Evolutionary conservation across 2,797 vertebrate genomes (phyloP), one percentile per base, ranked within the genome.

Genomic region (Petrocephalus sullivani): DNA sequence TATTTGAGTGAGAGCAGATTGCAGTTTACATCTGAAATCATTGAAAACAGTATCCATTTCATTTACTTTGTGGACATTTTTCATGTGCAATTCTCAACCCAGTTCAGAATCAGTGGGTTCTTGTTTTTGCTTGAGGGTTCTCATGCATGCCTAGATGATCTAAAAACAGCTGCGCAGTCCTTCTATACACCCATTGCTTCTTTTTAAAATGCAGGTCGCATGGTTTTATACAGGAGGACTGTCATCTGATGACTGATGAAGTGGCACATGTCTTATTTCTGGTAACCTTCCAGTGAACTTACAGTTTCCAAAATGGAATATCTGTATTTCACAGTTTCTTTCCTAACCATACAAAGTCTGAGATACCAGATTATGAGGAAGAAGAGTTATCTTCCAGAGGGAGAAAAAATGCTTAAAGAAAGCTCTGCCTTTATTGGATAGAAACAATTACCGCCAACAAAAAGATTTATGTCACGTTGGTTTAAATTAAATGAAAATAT

Each of bases 401-500:
- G 60, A 53, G 14, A 67, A 37, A 85, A 67, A 51, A 49, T 19
- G 37, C 56, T 87, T 23, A 58, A n/a, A 6, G 41, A 61, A 61
- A 37, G 85, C 57, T 46, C 64, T 64, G 19, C n/a, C 7, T 49
- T 64, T 87, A 37, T 51, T 71, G 16, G 6, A 71, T 19, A 54
- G 86, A 53, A 54, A 87, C n/a, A 86, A 87, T n/a, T 53, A 16
- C 21, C 53, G n/a, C 41, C 9, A 87, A 21, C 10, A 33, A 71
- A 23, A 23, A 33, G 14, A 67, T 71, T 87, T 71, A 21, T 67
- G n/a, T 14, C 51, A 41, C 14, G 10, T 87, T 87, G 14, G 21
- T 53, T 51, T 87, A 71, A 87, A 71, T 87, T 23, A 67, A 87
- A 71, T 49, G 58, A 87, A 87, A 60, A 61, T 51, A 86, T n/a